Evolutionary conservation across 2,113 vertebrate species (phyloP), one percentile per base, ranked within the genome.

Genomic region (Ancistrus triradiatus): DNA sequence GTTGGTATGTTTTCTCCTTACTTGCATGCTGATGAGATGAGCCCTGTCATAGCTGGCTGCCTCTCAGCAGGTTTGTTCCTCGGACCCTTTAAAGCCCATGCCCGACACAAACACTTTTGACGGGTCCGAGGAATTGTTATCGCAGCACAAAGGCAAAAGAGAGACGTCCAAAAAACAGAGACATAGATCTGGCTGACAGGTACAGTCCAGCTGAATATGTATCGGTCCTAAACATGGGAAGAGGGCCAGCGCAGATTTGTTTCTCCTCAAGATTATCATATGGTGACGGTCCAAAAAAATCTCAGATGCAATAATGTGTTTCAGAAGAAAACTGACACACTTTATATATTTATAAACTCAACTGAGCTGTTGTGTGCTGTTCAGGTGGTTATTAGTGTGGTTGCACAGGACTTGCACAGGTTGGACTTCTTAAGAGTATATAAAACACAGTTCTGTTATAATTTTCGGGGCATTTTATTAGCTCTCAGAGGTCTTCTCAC

Each of bases 11-110:
- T 80, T 72, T 74, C n/a, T 55, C 48, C 74, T 70, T 64, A 63
- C 74, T 79, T 51, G 66, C 69, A 80, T 73, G 64, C 72, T 75
- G 69, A 80, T 76, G 73, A 72, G 76, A 40, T 61, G 61, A 66
- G 71, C 68, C 50, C 72, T 78, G 77, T 75, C 70, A 71, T 61
- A 59, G 68, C 65, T 71, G 50, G 24, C 47, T 63, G 68, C 65
- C 56, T 74, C 58, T 69, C 66, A 66, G 46, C 46, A 52, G 62
- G 47, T 50, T 63, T 68, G 38, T 42, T 53, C 53, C 68, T 28
- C 31, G 17, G 64, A 64, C 15, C 53, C 61, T 73, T 69, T 71
- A 77, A 75, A 69, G 53, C 72, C 57, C 61, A 43, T 48, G 53
- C 43, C 64, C 49, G 66, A 68, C 69, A 68, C 69, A 75, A 75